Conservation (phyloP, 2,888 invertebrate genomes). For the Selenia dentaria region DNA sequence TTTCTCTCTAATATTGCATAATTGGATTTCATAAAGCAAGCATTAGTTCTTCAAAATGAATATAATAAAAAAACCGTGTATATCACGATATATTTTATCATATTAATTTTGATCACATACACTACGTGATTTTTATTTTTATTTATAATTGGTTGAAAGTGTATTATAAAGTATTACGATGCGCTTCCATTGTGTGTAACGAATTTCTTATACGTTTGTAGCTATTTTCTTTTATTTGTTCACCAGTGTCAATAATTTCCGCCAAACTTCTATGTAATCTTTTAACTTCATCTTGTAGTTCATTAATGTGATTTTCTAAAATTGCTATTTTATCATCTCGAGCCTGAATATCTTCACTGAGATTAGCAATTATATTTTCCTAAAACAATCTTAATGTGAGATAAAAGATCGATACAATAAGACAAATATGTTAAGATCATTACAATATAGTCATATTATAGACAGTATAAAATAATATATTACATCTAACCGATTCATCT, state of each 20-base stretch:
- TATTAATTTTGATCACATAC: no score
- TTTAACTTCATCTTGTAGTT: slow-evolving; percentile 65
- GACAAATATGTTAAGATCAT: no score
- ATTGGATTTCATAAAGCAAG: no score
- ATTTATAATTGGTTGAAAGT: no score
- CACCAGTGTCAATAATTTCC: slow-evolving; percentile 56
- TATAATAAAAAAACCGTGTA: no score
- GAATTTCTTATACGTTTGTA: slow-evolving; percentile 55
- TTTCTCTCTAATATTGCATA: no score
- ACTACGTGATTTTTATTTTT: no score
- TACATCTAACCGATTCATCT: slow-evolving; percentile 62
- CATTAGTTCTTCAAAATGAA: no score
- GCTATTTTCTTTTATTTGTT: slow-evolving; percentile 57
- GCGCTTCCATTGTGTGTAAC: slow-evolving; percentile 64
- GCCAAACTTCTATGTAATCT: slow-evolving; percentile 53
- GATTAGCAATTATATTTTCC: slow-evolving; percentile 57
- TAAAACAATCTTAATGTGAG: slow-evolving; percentile 34
- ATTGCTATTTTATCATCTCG: slow-evolving; percentile 64
- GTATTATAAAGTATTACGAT: no score
- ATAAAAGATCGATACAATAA: no score
- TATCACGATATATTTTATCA: no score
- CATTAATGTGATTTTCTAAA: slow-evolving; percentile 71
- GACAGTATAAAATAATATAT: background rate
- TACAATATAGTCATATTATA: no score
- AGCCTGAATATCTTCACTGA: slow-evolving; percentile 55